Conservation (phyloP, 2,888 invertebrate species). For the Euproctis similis region DNA sequence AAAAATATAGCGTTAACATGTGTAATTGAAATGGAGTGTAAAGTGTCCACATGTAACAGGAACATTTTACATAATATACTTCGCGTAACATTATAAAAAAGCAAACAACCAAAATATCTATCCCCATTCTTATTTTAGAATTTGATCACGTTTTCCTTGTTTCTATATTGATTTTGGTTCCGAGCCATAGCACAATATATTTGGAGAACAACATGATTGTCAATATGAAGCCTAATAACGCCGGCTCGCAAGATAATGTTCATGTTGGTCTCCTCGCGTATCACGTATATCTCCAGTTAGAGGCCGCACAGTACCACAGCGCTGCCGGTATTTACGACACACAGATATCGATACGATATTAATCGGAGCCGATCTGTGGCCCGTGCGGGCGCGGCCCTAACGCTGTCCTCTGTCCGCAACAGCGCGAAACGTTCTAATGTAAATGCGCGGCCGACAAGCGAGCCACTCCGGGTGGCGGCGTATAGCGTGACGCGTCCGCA, state of each 20-base stretch:
- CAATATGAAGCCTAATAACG: too few species aligned
- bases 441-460: constrained; percentile 21
- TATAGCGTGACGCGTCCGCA: constrained; percentile 26
- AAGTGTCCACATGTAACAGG: too few species aligned
- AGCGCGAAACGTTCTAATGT: constrained; percentile 68
- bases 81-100: too few species aligned
- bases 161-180: constrained; percentile 2
- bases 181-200: constrained; percentile 20
- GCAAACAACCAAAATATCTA: too few species aligned
- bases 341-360: constrained; percentile 3
- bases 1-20: too few species aligned
- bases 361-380: neutral
- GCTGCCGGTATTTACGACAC: constrained; percentile 30
- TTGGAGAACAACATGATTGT: constrained; percentile 33
- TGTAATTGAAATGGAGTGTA: too few species aligned
- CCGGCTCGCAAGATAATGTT: too few species aligned
- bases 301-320: constrained; percentile 45
- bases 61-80: too few species aligned
- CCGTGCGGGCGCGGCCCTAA: constrained; percentile 23
- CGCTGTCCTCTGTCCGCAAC: constrained; percentile 41
- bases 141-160: too few species aligned
- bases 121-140: too few species aligned
- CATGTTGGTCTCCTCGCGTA: too few species aligned
- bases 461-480: constrained; percentile 10
- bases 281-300: constrained; percentile 33